These are phyloP conservation scores for Drosophila subobscura DNA, from an alignment of 1,140 invertebrate genomes.

Conservation along the genomic window DNA sequence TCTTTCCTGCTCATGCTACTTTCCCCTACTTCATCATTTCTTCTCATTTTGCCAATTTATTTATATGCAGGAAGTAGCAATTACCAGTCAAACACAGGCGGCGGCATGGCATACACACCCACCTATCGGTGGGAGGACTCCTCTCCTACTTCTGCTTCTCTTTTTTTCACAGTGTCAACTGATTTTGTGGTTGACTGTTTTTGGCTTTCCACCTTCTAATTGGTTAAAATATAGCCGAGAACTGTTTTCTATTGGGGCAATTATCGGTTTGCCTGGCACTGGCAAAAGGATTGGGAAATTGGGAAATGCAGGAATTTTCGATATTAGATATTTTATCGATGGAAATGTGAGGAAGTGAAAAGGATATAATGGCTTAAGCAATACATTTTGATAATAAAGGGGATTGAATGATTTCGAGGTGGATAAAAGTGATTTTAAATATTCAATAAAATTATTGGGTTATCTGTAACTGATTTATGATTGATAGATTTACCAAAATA, in stretches of 20 bases:
- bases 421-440: too few species aligned
- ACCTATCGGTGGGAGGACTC: conserved; percentile 2
- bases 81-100: conserved; percentile 67
- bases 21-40: background rate
- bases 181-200: conserved; percentile 37
- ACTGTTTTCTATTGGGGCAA: conserved; percentile 32
- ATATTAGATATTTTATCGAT: conserved; percentile 24
- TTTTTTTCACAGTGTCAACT: conserved; percentile 44
- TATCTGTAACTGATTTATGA: too few species aligned
- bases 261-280: conserved; percentile 35
- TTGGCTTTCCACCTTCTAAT: conserved; percentile 25
- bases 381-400: background rate
- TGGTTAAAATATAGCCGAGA: conserved; percentile 49
- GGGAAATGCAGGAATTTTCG: conserved; percentile 8
- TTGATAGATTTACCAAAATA: too few species aligned
- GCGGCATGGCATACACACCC: conserved; percentile 22
- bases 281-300: background rate
- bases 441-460: too few species aligned
- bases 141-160: background rate
- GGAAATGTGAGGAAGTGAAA: background rate
- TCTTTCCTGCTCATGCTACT: too few species aligned
- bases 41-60: conserved; percentile 55
- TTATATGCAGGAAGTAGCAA: conserved; percentile 74
- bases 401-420: too few species aligned
- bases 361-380: background rate